Conservation (phyloP, 2,797 vertebrate genomes). For the Chelon labrosus region DNA sequence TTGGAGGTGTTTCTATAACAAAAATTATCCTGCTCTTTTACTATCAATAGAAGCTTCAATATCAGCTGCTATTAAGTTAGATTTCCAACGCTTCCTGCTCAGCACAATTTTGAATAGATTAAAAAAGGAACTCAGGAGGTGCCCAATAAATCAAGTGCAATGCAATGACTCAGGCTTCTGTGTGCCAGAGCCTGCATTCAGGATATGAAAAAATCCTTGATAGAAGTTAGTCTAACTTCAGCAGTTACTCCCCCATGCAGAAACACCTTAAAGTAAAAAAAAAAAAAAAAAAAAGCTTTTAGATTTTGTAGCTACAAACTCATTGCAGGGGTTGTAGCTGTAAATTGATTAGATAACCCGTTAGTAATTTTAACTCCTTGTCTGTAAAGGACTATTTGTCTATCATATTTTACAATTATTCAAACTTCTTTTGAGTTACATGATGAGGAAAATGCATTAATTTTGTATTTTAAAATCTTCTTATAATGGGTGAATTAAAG, state of each 20-base stretch:
- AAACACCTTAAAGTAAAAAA: slow-evolving; percentile 12
- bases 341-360: slow-evolving; percentile 40
- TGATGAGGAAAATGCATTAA: background rate
- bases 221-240: slow-evolving; percentile 53
- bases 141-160: slow-evolving; percentile 70
- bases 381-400: no score
- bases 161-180: slow-evolving; percentile 62
- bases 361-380: slow-evolving; percentile 1
- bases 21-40: slow-evolving; percentile 43
- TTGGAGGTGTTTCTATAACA: slow-evolving; percentile 47
- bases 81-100: slow-evolving; percentile 59
- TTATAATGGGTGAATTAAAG: slow-evolving; percentile 19
- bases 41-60: slow-evolving; percentile 60
- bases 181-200: slow-evolving; percentile 39
- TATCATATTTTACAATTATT: slow-evolving; percentile 10
- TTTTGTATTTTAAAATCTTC: background rate
- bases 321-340: slow-evolving; percentile 32
- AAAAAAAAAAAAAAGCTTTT: slow-evolving; percentile 4
- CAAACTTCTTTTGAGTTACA: slow-evolving; percentile 19
- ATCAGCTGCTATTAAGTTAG: slow-evolving; percentile 63
- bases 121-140: slow-evolving; percentile 60
- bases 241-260: slow-evolving; percentile 13
- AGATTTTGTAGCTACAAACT: slow-evolving; percentile 8
- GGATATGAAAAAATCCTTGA: slow-evolving; percentile 64
- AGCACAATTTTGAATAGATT: slow-evolving; percentile 73